Base-by-base conservation (phyloP, 2,888 invertebrate species). In the Calameuta idolon region DNA sequence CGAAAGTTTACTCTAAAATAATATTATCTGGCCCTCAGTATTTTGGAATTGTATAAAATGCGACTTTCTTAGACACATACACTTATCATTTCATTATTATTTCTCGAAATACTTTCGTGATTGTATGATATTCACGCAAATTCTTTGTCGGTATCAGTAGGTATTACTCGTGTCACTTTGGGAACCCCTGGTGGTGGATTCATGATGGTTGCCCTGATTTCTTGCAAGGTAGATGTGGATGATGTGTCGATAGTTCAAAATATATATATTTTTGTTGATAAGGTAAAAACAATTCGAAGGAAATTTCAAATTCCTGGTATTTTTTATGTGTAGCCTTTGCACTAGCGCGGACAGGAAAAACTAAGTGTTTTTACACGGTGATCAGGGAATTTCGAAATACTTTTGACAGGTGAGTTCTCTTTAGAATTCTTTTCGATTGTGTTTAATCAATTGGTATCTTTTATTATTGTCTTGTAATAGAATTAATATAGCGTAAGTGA, bases 231-330 rank as follows among this genome's bases (percentile, higher is more conserved):
- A 33, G 35, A 74, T 33, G n/a, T 35, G 74, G 74, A 34, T 34
- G 74, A 74, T 74, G 35, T 74, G 74, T 74, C 35, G 35, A 12
- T 35, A 34, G 37, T 30, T 35, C 5, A 34, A 74, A 74, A 33
- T 71, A 71, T 55, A 55, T 23, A 55, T 55, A 23, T 55, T 55
- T 55, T 55, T 55, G 55, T 55, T 55, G 55, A 34, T 34, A 71
- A 71, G 12, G 31, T 31, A 31, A 15, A 71, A 33, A 33, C 12
- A 71, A 15, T 71, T 71, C 12, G 71, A 71, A 33, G 5, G 11
- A 71, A 71, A 12, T 12, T 31, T 71, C 1, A 12, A 71, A 71
- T 31, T 71, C 31, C 71, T 71, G 31, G 11, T 31, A 71, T 34
- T 11, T 71, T 71, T 71, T 0, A 33, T 33, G 71, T 31, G 12